Percentiles rank a stretch among this genome's conserved stretches.
phyloP scores from a whole-genome alignment of 2,888 invertebrate species.

The Cremastinae sp. region DNA sequence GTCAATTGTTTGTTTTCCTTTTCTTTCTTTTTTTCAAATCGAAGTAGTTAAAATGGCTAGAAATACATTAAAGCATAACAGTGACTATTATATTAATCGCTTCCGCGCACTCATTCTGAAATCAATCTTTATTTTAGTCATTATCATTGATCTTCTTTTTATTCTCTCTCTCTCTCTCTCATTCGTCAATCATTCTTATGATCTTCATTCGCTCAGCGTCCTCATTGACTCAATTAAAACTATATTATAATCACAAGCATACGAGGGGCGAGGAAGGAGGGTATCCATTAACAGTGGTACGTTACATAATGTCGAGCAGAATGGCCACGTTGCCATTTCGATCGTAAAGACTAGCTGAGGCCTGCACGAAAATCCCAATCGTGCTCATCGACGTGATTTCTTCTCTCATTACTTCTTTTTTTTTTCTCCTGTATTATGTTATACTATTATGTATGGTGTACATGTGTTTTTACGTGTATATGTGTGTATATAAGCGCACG shows the following conservation, averaged over 20 bases:
- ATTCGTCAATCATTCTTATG: conserved; percentile 57
- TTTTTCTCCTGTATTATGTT: conserved; percentile 35
- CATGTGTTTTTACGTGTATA: conserved; percentile 20
- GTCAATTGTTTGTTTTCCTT: conserved; percentile 32
- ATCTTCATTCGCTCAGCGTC: conserved; percentile 43
- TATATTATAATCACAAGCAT: conserved; percentile 55
- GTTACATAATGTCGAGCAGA: conserved; percentile 72
- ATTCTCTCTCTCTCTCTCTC: conserved; percentile 61
- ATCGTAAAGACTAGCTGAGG: conserved; percentile 79
- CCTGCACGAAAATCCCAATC: conserved; percentile 71
- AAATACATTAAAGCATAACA: conserved; percentile 79
- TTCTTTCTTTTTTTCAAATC: conserved; percentile 70
- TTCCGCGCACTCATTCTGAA: conserved; percentile 67
- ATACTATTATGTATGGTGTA: conserved; percentile 50
- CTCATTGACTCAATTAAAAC: conserved; percentile 45
- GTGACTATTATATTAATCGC: conserved; percentile 73
- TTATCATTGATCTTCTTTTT: conserved; percentile 38
- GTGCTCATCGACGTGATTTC: conserved; percentile 51
- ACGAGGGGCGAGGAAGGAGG: conserved; percentile 23
- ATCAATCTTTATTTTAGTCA: conserved; percentile 48
- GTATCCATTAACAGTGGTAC: conserved; percentile 72
- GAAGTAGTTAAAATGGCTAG: conserved; percentile 76
- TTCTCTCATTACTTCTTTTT: conserved; percentile 31
- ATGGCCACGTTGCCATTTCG: conserved; percentile 73
- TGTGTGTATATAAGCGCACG: conserved; percentile 25